phyloP scores from a whole-genome alignment of 2,888 invertebrate species.

The Diloba caeruleocephala region DNA sequence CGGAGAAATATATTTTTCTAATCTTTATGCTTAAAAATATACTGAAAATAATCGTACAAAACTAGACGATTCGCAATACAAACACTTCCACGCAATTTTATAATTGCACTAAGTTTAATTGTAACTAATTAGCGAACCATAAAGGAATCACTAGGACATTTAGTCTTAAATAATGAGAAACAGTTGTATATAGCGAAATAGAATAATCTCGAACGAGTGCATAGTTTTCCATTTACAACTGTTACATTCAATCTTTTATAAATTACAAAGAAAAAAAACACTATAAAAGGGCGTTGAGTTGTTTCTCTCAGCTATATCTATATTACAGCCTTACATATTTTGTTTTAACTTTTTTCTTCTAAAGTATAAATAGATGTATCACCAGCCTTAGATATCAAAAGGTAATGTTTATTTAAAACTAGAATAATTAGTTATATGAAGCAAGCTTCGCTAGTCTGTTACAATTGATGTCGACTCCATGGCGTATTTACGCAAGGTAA shows the following conservation, averaged over 20 bases:
- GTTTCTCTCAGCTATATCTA: slow-evolving; percentile 74
- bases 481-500: too few species aligned
- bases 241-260: slow-evolving; percentile 43
- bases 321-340: slow-evolving; percentile 72
- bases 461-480: slow-evolving; percentile 29
- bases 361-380: slow-evolving; percentile 77
- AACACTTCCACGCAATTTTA: slow-evolving; percentile 52
- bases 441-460: slow-evolving; percentile 62
- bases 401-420: slow-evolving; percentile 54
- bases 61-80: slow-evolving; percentile 33
- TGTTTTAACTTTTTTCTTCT: slow-evolving; percentile 50
- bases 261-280: slow-evolving; percentile 56
- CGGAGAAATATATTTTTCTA: not conserved
- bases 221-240: slow-evolving; percentile 43
- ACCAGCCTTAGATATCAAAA: slow-evolving; percentile 81
- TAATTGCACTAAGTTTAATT: slow-evolving; percentile 56
- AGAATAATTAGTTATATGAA: slow-evolving; percentile 57
- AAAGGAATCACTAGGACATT: slow-evolving; percentile 50
- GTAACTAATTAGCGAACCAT: slow-evolving; percentile 56
- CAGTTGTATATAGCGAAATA: slow-evolving; percentile 41
- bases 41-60: slow-evolving; percentile 1
- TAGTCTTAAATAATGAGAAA: slow-evolving; percentile 46
- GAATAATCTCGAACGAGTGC: slow-evolving; percentile 33
- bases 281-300: slow-evolving; percentile 73
- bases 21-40: not conserved